These are phyloP conservation scores for Lamprotornis superbus DNA, from an alignment of 2,113 vertebrate species.

Conservation along the genomic window DNA sequence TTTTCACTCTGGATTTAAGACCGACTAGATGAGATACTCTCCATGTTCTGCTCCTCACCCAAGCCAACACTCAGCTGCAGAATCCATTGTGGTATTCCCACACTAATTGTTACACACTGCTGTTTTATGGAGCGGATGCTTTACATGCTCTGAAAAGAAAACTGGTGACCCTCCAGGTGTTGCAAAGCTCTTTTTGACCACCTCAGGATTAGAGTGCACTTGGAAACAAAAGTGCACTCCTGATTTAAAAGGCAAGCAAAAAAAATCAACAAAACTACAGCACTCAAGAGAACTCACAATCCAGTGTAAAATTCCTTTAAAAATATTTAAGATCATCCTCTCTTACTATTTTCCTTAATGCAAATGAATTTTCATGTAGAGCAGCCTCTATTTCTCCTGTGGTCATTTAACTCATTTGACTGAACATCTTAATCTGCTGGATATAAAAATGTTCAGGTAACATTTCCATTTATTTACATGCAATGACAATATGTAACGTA, in stretches of 20 bases:
- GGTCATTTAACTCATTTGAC: conserved; percentile 42
- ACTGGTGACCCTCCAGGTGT: not conserved
- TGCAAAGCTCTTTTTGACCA: not conserved
- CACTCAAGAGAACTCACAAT: not conserved
- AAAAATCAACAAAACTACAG: not conserved
- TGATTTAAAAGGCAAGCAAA: not conserved
- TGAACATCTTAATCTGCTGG: conserved; percentile 16
- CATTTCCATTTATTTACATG: conserved; percentile 64
- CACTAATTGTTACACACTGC: not conserved
- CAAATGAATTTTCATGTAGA: conserved; percentile 11
- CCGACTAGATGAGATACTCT: not conserved
- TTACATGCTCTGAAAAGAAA: not conserved
- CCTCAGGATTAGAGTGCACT: not conserved
- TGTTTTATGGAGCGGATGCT: not conserved
- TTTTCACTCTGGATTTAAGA: not conserved
- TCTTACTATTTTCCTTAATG: not conserved
- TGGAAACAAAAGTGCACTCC: not conserved
- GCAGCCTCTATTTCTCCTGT: not conserved
- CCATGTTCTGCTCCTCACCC: not conserved
- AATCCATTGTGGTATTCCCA: not conserved
- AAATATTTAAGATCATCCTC: not conserved
- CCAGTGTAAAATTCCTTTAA: not conserved
- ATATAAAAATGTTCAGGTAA: conserved; percentile 36
- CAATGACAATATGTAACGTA: conserved; percentile 35
- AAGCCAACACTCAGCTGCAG: not conserved